A percentile compares a stretch with the other conserved stretches of the same genome.
Conservation (phyloP, 1,140 invertebrate species). For the Lepeophtheirus salmonis region DNA sequence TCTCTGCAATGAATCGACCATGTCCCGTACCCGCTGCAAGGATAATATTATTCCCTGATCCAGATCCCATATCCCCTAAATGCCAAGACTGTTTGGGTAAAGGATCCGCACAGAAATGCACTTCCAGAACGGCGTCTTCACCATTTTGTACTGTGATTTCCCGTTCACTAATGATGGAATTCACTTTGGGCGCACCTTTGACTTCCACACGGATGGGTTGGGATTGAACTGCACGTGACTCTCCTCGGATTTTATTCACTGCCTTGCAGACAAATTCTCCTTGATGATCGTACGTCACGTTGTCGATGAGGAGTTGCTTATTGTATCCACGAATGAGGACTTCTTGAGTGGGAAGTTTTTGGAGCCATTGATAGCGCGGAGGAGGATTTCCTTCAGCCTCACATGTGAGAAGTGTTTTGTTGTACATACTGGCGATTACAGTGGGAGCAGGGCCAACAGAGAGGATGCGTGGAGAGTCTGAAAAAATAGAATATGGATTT, state of each 20-base stretch:
- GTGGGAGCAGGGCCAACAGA: conserved; percentile 50
- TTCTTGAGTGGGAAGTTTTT: conserved; percentile 24
- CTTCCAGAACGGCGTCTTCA: conserved; percentile 38
- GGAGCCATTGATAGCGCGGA: conserved; percentile 61
- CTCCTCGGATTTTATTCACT: conserved; percentile 53
- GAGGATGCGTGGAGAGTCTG: conserved; percentile 60
- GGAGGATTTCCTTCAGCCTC: conserved; percentile 61
- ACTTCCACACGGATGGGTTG: conserved; percentile 49
- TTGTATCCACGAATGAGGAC: conserved; percentile 41
- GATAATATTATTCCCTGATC: conserved; percentile 12
- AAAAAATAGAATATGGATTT: conserved; percentile 8
- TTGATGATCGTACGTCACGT: conserved; percentile 64
- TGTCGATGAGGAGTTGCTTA: conserved; percentile 49
- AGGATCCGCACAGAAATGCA: conserved; percentile 62
- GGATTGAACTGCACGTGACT: conserved; percentile 40
- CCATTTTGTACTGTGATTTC: conserved; percentile 37
- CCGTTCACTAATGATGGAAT: conserved; percentile 32
- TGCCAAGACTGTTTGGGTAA: conserved; percentile 57
- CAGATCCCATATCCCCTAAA: conserved; percentile 41
- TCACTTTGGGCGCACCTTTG: conserved; percentile 43
- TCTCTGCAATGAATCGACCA: conserved; percentile 41
- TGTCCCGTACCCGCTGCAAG: conserved; percentile 38
- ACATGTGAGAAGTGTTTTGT: conserved; percentile 53
- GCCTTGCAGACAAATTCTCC: conserved; percentile 65
- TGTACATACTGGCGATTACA: conserved; percentile 52